phyloP scores from a whole-genome alignment of 92 coral and sea anemone genomes.

The Phymanthus crucifer region DNA sequence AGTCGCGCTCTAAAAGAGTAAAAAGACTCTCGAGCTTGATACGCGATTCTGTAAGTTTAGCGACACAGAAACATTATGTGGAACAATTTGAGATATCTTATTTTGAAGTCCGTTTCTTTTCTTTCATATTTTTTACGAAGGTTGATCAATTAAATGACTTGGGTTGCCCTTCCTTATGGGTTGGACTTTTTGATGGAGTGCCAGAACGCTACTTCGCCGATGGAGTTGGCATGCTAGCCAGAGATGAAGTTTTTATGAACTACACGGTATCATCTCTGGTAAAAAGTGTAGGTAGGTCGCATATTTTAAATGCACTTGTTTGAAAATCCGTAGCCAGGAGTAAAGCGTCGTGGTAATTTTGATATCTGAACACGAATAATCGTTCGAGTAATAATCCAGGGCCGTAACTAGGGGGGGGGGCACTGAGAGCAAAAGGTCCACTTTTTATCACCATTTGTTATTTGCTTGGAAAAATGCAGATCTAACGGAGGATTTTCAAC shows the following conservation, averaged over 20 bases:
- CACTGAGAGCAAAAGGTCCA: no score
- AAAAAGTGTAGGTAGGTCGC: background rate
- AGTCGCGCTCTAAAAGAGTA: conserved; percentile 13
- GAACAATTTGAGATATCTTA: background rate
- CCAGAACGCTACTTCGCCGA: background rate
- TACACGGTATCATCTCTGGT: background rate
- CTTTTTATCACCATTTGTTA: no score
- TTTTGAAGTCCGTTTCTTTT: background rate
- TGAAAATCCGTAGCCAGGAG: background rate
- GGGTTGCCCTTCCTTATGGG: conserved; percentile 3
- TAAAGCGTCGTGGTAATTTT: background rate
- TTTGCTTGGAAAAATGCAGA: no score
- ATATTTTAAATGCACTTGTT: background rate
- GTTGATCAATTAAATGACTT: background rate
- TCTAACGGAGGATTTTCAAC: no score
- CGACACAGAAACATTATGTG: background rate
- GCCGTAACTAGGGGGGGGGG: no score
- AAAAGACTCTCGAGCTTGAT: conserved; percentile 14
- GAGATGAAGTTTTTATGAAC: background rate
- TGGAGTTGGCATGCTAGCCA: background rate
- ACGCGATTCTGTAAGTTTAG: conserved; percentile 30
- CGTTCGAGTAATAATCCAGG: no score
- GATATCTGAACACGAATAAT: background rate
- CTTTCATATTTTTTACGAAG: background rate
- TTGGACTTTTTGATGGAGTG: background rate